phyloP scores from a whole-genome alignment of 2,888 invertebrate species.

The Stegana nigrithorax region DNA sequence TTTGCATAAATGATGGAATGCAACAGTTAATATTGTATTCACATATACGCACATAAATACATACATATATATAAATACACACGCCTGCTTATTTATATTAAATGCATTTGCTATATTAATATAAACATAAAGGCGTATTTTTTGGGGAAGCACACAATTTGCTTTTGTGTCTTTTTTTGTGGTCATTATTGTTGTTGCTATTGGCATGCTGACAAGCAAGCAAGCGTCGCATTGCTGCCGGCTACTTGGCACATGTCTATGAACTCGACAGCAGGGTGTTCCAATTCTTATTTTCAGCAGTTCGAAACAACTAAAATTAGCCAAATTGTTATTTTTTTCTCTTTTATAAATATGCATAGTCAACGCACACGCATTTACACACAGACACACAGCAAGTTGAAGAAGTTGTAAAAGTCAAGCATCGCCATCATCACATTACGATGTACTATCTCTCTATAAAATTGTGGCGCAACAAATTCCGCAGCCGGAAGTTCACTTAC shows the following conservation, averaged over 20 bases:
- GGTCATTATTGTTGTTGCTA: not conserved
- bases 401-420: no score
- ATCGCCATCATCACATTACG: slow-evolving; percentile 1
- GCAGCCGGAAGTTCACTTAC: slow-evolving; percentile 48
- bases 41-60: no score
- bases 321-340: slow-evolving; percentile 26
- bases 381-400: slow-evolving; percentile 9
- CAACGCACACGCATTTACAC: slow-evolving; percentile 16
- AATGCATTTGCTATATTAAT: no score
- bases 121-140: no score
- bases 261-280: slow-evolving; percentile 46
- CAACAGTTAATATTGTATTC: no score
- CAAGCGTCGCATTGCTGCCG: slow-evolving; percentile 27
- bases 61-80: not conserved
- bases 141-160: no score
- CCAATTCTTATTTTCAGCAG: slow-evolving; percentile 62
- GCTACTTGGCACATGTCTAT: slow-evolving; percentile 21
- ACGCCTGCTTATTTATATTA: not conserved
- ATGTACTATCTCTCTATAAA: no score
- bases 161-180: not conserved
- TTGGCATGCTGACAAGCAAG: slow-evolving; percentile 49
- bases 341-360: not conserved
- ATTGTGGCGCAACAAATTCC: not conserved
- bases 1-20: no score
- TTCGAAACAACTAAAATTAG: slow-evolving; percentile 49